phyloP scores from a whole-genome alignment of 2,113 vertebrate genomes.

The Hipposideros armiger region DNA sequence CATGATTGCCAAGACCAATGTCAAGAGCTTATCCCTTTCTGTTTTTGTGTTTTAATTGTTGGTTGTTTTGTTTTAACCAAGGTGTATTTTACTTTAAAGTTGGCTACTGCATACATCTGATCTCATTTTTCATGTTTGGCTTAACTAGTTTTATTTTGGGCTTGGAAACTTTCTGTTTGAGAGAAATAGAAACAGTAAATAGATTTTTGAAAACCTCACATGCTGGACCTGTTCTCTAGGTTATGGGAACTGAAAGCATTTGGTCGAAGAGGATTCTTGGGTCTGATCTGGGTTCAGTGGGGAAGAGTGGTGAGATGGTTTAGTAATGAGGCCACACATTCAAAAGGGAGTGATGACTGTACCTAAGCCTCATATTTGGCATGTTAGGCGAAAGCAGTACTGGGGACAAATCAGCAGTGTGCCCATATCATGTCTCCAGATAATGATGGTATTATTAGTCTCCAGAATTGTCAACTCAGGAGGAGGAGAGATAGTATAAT shows the following conservation, averaged over 20 bases:
- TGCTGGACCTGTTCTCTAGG: not conserved
- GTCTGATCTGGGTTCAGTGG: not conserved
- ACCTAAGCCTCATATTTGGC: not conserved
- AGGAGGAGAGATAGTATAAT: not conserved
- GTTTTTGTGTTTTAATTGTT: slow-evolving; percentile 32
- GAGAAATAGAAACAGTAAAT: slow-evolving; percentile 28
- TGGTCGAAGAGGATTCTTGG: not conserved
- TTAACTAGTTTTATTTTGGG: not conserved
- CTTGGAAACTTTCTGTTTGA: not conserved
- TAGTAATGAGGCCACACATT: not conserved
- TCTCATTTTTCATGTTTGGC: not conserved
- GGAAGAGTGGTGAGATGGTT: not conserved
- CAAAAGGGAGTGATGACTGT: not conserved
- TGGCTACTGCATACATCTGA: not conserved
- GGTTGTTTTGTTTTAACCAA: not conserved
- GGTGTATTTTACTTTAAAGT: not conserved
- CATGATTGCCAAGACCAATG: not conserved
- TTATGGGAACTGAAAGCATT: not conserved
- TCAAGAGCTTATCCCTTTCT: not conserved
- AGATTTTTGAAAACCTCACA: not conserved
- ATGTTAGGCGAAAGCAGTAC: not conserved
- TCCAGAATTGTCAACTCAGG: not conserved
- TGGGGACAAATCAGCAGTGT: not conserved
- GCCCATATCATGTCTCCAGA: not conserved
- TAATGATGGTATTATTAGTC: slow-evolving; percentile 43